phyloP scores from a whole-genome alignment of 1,140 invertebrate species.

The Trichonephila clavata region DNA sequence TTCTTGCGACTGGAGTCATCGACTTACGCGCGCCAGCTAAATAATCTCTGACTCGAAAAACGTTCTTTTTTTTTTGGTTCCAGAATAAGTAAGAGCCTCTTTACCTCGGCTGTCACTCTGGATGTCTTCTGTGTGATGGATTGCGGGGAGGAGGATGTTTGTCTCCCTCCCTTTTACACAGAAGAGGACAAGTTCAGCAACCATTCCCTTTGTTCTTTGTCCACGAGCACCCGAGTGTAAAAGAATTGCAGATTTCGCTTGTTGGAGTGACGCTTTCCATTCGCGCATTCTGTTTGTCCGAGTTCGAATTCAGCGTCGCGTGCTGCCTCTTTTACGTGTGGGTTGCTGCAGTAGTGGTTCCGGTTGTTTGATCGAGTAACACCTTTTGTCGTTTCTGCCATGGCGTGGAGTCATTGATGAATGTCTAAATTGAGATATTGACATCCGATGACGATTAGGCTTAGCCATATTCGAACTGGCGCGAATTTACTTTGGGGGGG shows the following conservation, averaged over 20 bases:
- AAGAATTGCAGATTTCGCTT: conserved; percentile 22
- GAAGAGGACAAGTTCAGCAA: not conserved
- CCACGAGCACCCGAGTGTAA: conserved; percentile 24
- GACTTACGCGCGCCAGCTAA: not conserved
- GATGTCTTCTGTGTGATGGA: conserved; percentile 63
- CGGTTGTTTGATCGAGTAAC: not conserved
- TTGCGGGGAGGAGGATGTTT: not conserved
- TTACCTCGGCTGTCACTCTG: conserved; percentile 56
- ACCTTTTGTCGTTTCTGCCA: not conserved
- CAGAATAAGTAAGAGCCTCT: conserved; percentile 35
- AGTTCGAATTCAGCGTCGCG: conserved; percentile 4
- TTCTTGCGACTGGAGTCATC: not conserved
- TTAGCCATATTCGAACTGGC: no score
- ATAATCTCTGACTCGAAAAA: not conserved
- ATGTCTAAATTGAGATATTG: not conserved
- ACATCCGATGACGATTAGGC: not conserved
- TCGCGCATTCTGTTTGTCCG: conserved; percentile 17
- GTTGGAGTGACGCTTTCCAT: conserved; percentile 8
- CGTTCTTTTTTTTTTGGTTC: no score
- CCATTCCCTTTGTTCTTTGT: conserved; percentile 55
- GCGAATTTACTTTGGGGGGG: no score
- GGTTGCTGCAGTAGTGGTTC: not conserved
- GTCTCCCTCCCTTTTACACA: not conserved
- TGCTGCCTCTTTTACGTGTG: not conserved
- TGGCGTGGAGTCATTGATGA: not conserved